These are phyloP conservation scores for Marmota monax DNA, from an alignment of 2,113 vertebrate species.

Conservation along the genomic window DNA sequence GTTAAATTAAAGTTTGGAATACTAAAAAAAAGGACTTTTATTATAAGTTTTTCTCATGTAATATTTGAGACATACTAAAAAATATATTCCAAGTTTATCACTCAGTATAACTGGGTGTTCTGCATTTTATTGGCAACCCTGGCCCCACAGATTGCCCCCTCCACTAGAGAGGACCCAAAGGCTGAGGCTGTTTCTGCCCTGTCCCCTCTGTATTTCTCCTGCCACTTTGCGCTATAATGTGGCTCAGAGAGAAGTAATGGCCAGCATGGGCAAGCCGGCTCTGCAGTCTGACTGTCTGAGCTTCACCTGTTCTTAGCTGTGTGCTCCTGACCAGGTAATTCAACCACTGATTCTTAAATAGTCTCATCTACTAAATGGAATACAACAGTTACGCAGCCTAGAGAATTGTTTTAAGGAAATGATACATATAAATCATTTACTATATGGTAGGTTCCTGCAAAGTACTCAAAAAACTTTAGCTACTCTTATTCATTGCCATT, in stretches of 20 bases:
- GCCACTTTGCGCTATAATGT: background rate
- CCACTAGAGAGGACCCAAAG: background rate
- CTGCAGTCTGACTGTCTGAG: background rate
- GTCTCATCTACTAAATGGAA: background rate
- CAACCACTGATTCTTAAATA: background rate
- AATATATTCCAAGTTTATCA: background rate
- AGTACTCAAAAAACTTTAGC: background rate
- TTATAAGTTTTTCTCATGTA: background rate
- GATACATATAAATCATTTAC: background rate
- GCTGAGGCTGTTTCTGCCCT: background rate
- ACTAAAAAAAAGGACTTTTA: background rate
- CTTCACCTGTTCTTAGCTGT: background rate
- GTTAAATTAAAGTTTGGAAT: background rate
- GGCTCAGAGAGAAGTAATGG: too few species aligned
- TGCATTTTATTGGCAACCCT: background rate
- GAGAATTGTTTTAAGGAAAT: background rate
- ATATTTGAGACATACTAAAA: background rate
- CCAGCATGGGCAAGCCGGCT: fast-evolving
- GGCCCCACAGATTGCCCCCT: fast-evolving
- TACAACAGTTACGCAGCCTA: background rate
- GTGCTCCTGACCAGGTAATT: background rate
- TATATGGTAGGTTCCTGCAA: background rate
- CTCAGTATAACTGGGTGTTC: background rate
- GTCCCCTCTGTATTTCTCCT: background rate
- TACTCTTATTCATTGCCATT: background rate